Conservation (phyloP, 2,113 vertebrate species). For the Zapornia atra region DNA sequence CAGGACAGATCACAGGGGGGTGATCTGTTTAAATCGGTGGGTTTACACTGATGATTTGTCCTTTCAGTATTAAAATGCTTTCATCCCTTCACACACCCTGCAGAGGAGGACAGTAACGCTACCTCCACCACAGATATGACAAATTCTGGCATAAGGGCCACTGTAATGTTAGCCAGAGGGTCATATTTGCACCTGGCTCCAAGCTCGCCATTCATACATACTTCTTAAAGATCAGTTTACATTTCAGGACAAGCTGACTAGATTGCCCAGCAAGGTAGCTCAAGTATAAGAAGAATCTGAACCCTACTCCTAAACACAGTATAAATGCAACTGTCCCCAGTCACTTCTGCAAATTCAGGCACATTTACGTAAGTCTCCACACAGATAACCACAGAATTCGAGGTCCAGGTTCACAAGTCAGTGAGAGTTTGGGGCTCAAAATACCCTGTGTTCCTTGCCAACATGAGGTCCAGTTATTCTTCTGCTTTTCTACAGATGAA, state of each 20-base stretch:
- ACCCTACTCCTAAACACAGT: background rate
- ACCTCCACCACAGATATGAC: background rate
- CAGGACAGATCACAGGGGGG: background rate
- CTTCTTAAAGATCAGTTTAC: background rate
- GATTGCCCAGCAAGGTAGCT: background rate
- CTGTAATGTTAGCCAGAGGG: background rate
- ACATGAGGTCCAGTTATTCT: background rate
- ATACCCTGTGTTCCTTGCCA: background rate
- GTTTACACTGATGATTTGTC: background rate
- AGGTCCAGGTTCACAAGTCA: background rate
- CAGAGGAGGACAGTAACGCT: background rate
- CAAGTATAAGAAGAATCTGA: background rate
- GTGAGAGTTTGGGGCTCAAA: background rate
- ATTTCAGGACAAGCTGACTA: background rate
- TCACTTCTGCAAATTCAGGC: background rate
- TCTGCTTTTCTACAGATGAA: background rate
- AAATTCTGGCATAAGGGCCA: background rate
- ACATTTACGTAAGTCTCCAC: background rate
- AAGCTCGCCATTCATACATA: background rate
- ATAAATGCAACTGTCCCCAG: background rate
- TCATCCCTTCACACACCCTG: background rate
- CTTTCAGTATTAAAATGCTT: background rate
- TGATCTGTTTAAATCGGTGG: background rate
- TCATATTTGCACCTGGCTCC: background rate
- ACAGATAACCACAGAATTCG: background rate